Conservation (phyloP, 2,113 vertebrate genomes). For the Psittacara wagleri region DNA sequence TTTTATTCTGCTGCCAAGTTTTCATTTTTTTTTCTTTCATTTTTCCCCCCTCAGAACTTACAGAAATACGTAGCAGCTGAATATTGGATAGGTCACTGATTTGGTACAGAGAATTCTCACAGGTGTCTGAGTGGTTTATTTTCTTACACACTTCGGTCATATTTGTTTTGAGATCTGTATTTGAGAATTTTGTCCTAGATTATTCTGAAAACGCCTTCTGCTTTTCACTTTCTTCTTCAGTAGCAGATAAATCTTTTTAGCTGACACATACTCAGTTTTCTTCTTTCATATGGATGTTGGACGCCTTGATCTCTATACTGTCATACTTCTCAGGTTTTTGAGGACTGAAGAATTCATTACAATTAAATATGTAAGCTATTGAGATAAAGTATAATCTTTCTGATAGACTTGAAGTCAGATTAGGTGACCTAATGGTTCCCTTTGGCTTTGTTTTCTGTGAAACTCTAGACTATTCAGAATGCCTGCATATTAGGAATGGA, state of each 20-base stretch:
- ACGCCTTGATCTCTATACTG: not conserved
- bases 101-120: constrained; percentile 17
- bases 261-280: not conserved
- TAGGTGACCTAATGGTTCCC: not conserved
- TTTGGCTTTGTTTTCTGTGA: not conserved
- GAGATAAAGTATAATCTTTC: not conserved
- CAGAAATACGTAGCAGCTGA: constrained; percentile 25
- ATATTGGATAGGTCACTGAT: not conserved
- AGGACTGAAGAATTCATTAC: not conserved
- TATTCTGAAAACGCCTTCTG: not conserved
- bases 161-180: not conserved
- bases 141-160: not conserved
- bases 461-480: not conserved
- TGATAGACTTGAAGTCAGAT: not conserved
- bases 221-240: not conserved
- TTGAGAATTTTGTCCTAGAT: not conserved
- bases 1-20: not conserved
- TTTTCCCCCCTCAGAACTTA: rapidly evolving
- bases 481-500: not conserved
- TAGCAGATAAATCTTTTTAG: not conserved
- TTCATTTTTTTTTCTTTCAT: not conserved
- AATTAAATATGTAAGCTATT: not conserved
- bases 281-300: not conserved
- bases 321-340: not conserved
- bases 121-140: constrained; percentile 19